Conservation (phyloP, 2,888 invertebrate species). For the Acanthosoma haemorrhoidale region DNA sequence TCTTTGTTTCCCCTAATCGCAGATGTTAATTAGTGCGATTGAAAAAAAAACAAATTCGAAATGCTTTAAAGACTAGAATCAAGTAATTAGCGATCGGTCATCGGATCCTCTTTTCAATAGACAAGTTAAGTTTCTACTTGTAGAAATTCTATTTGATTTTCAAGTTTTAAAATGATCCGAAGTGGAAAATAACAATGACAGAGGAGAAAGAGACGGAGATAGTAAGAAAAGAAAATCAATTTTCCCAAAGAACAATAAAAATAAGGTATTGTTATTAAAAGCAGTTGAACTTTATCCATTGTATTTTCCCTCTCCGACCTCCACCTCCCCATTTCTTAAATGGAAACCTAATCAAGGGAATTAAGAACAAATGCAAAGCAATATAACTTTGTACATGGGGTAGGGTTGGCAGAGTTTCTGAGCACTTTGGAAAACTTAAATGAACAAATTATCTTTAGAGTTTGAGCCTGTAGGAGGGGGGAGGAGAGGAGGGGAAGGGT, state of each 20-base stretch:
- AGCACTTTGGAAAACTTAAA: slow-evolving; percentile 34
- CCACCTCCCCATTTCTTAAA: slow-evolving; percentile 16
- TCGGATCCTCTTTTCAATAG: no score
- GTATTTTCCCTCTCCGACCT: slow-evolving; percentile 1
- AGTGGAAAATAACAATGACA: no score
- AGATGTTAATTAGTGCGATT: no score
- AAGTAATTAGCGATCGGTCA: no score
- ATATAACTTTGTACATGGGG: slow-evolving; percentile 33
- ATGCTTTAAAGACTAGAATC: no score
- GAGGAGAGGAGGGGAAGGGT: no score
- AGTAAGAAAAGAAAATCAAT: background rate
- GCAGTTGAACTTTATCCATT: slow-evolving; percentile 11
- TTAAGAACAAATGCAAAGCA: slow-evolving; percentile 33
- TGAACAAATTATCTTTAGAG: slow-evolving; percentile 37
- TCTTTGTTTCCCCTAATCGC: no score
- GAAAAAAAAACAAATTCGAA: no score
- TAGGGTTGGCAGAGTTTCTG: slow-evolving; percentile 14
- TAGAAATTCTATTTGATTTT: no score
- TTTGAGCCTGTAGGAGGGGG: slow-evolving; percentile 7
- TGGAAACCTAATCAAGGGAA: slow-evolving; percentile 29
- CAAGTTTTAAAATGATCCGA: no score
- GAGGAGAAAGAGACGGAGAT: background rate
- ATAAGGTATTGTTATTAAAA: slow-evolving; percentile 12
- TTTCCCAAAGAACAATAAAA: slow-evolving; percentile 10
- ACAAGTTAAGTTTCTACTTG: no score